A percentile compares a stretch with the other conserved stretches of the same genome.
Conservation (phyloP, 1,140 invertebrate genomes). For the Dreissena rostriformis region DNA sequence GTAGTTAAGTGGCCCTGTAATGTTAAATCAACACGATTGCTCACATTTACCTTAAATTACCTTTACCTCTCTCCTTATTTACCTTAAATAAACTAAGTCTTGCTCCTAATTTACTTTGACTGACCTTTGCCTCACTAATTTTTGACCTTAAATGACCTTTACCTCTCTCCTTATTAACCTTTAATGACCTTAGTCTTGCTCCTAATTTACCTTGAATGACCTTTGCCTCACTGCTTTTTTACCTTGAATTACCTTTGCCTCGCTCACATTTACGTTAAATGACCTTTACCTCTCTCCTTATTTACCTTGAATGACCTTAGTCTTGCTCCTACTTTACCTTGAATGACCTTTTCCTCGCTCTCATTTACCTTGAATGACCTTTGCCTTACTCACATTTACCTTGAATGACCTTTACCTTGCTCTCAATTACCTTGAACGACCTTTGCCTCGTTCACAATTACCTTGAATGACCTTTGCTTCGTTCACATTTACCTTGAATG, state of each 20-base stretch:
- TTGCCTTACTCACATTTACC: neutral
- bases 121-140: too few relatives aligned
- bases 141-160: slow-evolving; percentile 48
- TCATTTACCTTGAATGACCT: neutral
- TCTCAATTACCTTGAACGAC: too few relatives aligned
- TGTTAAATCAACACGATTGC: too few relatives aligned
- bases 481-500: neutral
- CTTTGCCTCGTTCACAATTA: too few relatives aligned
- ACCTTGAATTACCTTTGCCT: slow-evolving; percentile 50
- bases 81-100: slow-evolving; percentile 24
- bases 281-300: slow-evolving; percentile 38
- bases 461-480: neutral
- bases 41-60: slow-evolving; percentile 38
- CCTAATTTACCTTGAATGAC: too few relatives aligned
- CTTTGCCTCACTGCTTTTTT: too few relatives aligned
- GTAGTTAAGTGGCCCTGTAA: too few relatives aligned
- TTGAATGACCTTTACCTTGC: neutral
- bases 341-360: too few relatives aligned
- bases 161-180: slow-evolving; percentile 18
- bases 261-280: neutral
- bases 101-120: too few relatives aligned
- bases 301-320: too few relatives aligned
- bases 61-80: slow-evolving; percentile 32
- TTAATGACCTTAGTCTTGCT: slow-evolving; percentile 24
- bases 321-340: too few relatives aligned